These are phyloP conservation scores for Prunella strophiata DNA, from an alignment of 2,797 vertebrate species.

Conservation along the genomic window DNA sequence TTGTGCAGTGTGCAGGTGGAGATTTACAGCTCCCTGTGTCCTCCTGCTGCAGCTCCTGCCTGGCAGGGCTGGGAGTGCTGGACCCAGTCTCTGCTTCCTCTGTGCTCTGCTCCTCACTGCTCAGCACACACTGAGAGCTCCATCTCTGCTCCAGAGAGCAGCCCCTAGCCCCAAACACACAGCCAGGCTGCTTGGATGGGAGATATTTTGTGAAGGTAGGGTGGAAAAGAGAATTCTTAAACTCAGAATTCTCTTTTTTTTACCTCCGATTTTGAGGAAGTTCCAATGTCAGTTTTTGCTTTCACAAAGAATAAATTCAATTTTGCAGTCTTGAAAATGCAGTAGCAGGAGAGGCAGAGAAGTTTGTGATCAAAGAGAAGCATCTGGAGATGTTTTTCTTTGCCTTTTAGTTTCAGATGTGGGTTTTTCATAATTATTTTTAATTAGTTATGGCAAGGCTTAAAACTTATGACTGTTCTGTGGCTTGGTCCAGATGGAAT, in stretches of 20 bases:
- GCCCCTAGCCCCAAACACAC: not conserved
- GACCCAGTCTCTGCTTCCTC: not conserved
- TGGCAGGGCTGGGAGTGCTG: not conserved
- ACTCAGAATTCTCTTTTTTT: too few relatives aligned
- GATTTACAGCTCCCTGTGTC: not conserved
- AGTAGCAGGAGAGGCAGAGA: not conserved
- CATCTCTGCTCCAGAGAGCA: not conserved
- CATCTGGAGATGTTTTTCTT: conserved; percentile 69
- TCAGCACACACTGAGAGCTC: not conserved
- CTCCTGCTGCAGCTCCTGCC: not conserved
- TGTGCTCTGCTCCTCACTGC: not conserved
- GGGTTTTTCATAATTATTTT: conserved; percentile 90
- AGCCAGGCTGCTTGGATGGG: not conserved
- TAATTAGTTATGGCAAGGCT: conserved; percentile 88
- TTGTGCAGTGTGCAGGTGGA: not conserved
- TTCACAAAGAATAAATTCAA: not conserved
- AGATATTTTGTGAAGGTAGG: not conserved
- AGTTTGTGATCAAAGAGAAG: not conserved
- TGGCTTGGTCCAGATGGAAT: conserved; percentile 82
- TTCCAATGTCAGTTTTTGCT: not conserved
- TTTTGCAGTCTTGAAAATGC: not conserved
- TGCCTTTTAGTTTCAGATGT: conserved; percentile 81
- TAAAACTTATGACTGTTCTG: conserved; percentile 82
- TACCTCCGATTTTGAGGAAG: not conserved
- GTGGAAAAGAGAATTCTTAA: not conserved